Base-by-base conservation (phyloP, 1,140 invertebrate species). In the Drosophila takahashii region DNA sequence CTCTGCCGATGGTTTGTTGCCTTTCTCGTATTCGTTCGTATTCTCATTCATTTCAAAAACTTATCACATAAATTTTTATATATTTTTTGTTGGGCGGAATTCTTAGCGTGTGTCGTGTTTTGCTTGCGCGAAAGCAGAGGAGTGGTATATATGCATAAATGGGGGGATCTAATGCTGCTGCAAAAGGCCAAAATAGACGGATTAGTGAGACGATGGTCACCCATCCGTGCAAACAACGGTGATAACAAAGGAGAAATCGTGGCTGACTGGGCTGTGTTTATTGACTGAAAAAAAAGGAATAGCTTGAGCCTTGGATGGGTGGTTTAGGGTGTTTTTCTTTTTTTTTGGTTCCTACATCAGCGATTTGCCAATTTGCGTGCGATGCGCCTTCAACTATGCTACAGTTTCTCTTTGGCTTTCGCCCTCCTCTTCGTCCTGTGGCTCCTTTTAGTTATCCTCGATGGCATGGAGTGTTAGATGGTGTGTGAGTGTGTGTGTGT, bases 61-160 rank as follows among this genome's bases (percentile, higher is more conserved):
- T 79, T 91, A 91, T 91, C 89, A 91, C 89, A 91, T 91, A 91
- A 91, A 90, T 90, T 76, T 85, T 81, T 86, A 85, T 81, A 59
- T 80, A 75, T 58, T 50, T 81, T 45, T 77, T 18, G 13, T 78
- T 91, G 89, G 89, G 89, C 89, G 89, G 89, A 91, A 85, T 91
- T 91, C 76, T 91, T 89, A 89, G 84, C 84, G 83, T 81, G 84
- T 87, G 72, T 87, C 36, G 70, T 85, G 79, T 71, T 44, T 59
- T 74, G 44, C 51, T 77, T 67, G 70, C 72, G 71, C 60, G 41
- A 66, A 66, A 65, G 75, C 76, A 62, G 77, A 51, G 70, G 34
- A 77, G 59, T 22, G 22, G 22, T 13, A 47, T 22, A 27, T 27
- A 16, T 42, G 37, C 27, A 18, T 62, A 56, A n/a, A 27, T 47